Evolutionary conservation across 2,888 invertebrate genomes (phyloP).

Genomic region (Pseudoips prasinana): DNA sequence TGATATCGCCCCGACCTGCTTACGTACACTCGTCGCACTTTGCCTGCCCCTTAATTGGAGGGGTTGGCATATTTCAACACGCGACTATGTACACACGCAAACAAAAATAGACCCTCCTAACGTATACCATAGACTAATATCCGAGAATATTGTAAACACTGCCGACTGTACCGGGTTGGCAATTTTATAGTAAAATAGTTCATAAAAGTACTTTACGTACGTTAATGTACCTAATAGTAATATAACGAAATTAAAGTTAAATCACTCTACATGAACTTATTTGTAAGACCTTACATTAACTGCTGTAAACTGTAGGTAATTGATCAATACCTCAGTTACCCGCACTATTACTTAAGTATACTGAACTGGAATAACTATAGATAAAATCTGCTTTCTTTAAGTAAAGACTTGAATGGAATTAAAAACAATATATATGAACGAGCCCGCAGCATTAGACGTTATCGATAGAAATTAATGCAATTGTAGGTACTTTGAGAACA

Average conservation of each 20-base stretch:
- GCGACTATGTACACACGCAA: constrained; percentile 54
- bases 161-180: constrained; percentile 55
- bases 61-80: constrained; percentile 60
- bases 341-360: no score
- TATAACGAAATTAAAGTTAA: constrained; percentile 17
- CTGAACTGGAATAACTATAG: no score
- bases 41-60: constrained; percentile 74
- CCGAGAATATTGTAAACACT: constrained; percentile 43
- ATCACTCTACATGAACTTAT: constrained; percentile 10
- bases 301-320: no score
- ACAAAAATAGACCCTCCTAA: constrained; percentile 55
- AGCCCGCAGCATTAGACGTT: no score
- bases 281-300: no score
- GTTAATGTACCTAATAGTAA: constrained; percentile 26
- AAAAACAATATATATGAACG: no score
- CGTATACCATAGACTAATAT: constrained; percentile 47
- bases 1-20: constrained; percentile 69
- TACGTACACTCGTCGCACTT: constrained; percentile 70
- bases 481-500: no score
- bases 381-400: no score
- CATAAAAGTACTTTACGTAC: constrained; percentile 51
- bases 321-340: no score
- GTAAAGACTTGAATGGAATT: no score
- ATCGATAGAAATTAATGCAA: no score
- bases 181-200: constrained; percentile 62